Percentiles rank a stretch among this genome's conserved stretches.
These are phyloP conservation scores for Sceliomorpha sp. DNA, from an alignment of 2,888 invertebrate species.

Conservation along the genomic window DNA sequence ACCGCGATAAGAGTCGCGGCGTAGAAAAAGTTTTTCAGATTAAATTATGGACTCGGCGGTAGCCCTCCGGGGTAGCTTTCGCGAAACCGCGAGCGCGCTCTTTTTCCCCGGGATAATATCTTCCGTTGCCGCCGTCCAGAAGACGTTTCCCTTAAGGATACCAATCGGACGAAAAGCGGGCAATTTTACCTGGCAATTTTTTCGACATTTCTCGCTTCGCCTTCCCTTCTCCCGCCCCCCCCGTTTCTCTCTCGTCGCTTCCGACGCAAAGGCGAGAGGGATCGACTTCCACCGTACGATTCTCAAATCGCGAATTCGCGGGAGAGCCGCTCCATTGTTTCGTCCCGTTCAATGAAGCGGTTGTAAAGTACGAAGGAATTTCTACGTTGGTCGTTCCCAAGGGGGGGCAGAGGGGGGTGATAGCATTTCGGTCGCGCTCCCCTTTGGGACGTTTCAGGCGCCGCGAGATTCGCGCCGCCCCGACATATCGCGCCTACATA, in stretches of 20 bases:
- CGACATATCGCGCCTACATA: conserved; percentile 26
- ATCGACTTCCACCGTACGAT: too few species aligned
- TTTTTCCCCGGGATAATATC: too few species aligned
- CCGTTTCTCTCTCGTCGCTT: too few species aligned
- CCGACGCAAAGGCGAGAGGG: too few species aligned
- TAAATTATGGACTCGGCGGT: conserved; percentile 32
- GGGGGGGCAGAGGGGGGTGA: conserved; percentile 6
- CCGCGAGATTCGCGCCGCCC: conserved; percentile 18
- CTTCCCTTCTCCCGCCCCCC: too few species aligned
- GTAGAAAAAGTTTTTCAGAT: conserved; percentile 31
- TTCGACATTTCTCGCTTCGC: too few species aligned
- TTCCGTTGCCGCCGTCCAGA: too few species aligned
- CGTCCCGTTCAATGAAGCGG: conserved; percentile 14
- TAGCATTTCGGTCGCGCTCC: conserved; percentile 24
- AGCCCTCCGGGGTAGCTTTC: conserved; percentile 3
- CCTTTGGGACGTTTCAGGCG: conserved; percentile 22
- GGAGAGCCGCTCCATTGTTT: conserved; percentile 13
- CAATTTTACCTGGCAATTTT: too few species aligned
- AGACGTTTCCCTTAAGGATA: too few species aligned
- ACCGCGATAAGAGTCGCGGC: conserved; percentile 17
- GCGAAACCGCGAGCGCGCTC: too few species aligned
- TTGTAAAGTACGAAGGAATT: conserved; percentile 21
- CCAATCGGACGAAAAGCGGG: too few species aligned
- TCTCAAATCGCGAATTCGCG: too few species aligned
- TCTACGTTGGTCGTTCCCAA: conserved; percentile 11